Conservation (phyloP, 1,140 invertebrate genomes). For the Drosophila auraria region DNA sequence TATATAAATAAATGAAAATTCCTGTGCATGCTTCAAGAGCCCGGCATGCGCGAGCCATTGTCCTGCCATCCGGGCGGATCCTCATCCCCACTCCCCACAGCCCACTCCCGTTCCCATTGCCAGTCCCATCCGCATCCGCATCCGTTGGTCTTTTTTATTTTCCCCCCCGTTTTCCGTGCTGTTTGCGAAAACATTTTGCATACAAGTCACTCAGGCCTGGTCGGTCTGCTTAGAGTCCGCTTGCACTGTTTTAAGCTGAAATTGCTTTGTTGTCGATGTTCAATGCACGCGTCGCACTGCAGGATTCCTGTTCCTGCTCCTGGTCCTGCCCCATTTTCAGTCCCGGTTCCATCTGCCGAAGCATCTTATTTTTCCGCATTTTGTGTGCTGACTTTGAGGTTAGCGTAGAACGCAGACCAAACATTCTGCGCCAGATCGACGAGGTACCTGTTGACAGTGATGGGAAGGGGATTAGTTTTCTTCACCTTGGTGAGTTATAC, state of each 20-base stretch:
- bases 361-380: slow-evolving; percentile 11
- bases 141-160: slow-evolving; percentile 63
- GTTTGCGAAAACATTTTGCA: slow-evolving; percentile 76
- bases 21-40: slow-evolving; percentile 83
- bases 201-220: slow-evolving; percentile 77
- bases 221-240: slow-evolving; percentile 54
- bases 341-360: background rate
- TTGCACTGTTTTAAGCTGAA: slow-evolving; percentile 75
- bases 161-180: slow-evolving; percentile 16
- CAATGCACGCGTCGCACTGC: slow-evolving; percentile 73
- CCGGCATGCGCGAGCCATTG: slow-evolving; percentile 80
- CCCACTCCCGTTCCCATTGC: background rate
- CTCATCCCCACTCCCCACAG: slow-evolving; percentile 26
- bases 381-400: slow-evolving; percentile 63
- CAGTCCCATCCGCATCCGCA: slow-evolving; percentile 45
- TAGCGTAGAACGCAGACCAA: slow-evolving; percentile 51
- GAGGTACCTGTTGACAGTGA: slow-evolving; percentile 1
- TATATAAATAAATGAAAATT: slow-evolving; percentile 84
- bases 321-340: slow-evolving; percentile 8
- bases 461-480: background rate
- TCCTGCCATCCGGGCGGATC: slow-evolving; percentile 68
- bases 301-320: slow-evolving; percentile 23
- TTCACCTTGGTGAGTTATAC: background rate
- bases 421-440: slow-evolving; percentile 8
- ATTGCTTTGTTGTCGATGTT: slow-evolving; percentile 83